Conservation (phyloP, 2,888 invertebrate genomes). For the Dicycla oo region DNA sequence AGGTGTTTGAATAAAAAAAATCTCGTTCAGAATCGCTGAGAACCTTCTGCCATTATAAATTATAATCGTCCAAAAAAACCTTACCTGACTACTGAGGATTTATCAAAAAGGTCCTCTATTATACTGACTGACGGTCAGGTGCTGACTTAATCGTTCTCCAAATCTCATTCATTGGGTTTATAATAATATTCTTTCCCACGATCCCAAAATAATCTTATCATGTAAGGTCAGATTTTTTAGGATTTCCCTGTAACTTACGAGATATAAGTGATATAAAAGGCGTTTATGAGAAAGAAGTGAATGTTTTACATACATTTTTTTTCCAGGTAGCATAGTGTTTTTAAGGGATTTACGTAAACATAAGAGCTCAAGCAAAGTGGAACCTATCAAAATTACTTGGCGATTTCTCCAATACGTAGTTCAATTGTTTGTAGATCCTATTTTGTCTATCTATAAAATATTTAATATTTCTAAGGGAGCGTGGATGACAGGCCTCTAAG, state of each 20-base stretch:
- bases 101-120: slow-evolving; percentile 71
- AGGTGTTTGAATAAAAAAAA: slow-evolving; percentile 61
- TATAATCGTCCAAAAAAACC: slow-evolving; percentile 69
- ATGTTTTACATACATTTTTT: too few species aligned
- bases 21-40: slow-evolving; percentile 40
- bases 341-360: not conserved
- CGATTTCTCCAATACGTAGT: slow-evolving; percentile 55
- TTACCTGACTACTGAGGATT: slow-evolving; percentile 79
- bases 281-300: not conserved
- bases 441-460: slow-evolving; percentile 65
- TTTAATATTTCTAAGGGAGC: slow-evolving; percentile 65
- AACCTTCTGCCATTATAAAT: slow-evolving; percentile 49
- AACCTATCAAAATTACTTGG: not conserved
- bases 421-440: slow-evolving; percentile 66
- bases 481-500: slow-evolving; percentile 66
- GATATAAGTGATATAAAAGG: not conserved
- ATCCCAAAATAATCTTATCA: slow-evolving; percentile 66
- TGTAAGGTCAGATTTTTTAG: slow-evolving; percentile 63
- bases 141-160: slow-evolving; percentile 77
- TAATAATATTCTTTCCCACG: slow-evolving; percentile 82
- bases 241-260: slow-evolving; percentile 2
- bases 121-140: slow-evolving; percentile 77
- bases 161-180: slow-evolving; percentile 71
- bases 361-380: not conserved
- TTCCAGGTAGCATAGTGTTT: too few species aligned